Evolutionary conservation across 2,888 invertebrate genomes (phyloP).

Genomic region (Nowickia ferox): DNA sequence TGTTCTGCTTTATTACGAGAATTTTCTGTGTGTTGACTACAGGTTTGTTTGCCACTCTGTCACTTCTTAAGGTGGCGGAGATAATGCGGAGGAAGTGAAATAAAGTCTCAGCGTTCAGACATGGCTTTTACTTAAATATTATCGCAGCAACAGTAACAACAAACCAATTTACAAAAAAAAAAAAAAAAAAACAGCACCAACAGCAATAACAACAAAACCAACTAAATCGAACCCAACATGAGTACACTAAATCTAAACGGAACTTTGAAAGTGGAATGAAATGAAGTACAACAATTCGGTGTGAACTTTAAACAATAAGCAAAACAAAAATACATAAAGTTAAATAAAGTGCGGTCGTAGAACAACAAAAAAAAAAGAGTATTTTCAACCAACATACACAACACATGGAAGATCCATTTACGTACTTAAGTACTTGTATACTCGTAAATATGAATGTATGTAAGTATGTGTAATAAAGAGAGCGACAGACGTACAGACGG

Average conservation of each 20-base stretch:
- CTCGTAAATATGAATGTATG: conserved; percentile 18
- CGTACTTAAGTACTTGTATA: conserved; percentile 24
- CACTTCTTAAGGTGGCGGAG: conserved; percentile 1
- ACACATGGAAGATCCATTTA: conserved; percentile 13
- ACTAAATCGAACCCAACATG: conserved; percentile 51
- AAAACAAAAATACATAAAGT: conserved; percentile 61
- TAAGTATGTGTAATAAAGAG: conserved; percentile 39
- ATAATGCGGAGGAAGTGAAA: conserved; percentile 39
- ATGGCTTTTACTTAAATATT: conserved; percentile 53
- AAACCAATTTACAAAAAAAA: not conserved
- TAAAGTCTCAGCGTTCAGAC: conserved; percentile 42
- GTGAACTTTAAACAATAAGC: conserved; percentile 73
- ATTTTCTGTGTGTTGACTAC: conserved; percentile 43
- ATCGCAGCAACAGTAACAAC: conserved; percentile 44
- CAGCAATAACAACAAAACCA: conserved; percentile 28
- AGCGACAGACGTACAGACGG: conserved; percentile 7
- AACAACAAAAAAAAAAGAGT: conserved; percentile 55
- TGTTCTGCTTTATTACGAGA: conserved; percentile 20
- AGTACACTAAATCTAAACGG: conserved; percentile 45
- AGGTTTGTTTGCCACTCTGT: conserved; percentile 29
- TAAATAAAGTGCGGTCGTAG: conserved; percentile 67
- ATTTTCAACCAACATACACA: conserved; percentile 34
- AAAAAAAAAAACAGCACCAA: too few species aligned
- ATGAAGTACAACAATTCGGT: conserved; percentile 70
- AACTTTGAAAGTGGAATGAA: conserved; percentile 66